These are phyloP conservation scores for Drosophila mimica DNA, from an alignment of 2,888 invertebrate genomes.

Conservation along the genomic window DNA sequence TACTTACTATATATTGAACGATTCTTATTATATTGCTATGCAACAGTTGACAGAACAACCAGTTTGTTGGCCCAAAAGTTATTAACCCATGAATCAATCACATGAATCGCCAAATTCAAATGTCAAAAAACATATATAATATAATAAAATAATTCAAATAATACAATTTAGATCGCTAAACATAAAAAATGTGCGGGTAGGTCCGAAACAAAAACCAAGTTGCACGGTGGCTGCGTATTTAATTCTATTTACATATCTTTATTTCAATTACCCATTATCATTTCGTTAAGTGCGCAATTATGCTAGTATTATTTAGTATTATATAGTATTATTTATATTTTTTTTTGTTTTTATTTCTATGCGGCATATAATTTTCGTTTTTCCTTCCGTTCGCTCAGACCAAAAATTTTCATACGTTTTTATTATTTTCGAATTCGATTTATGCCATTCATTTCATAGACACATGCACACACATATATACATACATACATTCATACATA, in stretches of 20 bases:
- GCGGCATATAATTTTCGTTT: constrained; percentile 46
- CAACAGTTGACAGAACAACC: constrained; percentile 80
- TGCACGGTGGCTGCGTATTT: constrained; percentile 83
- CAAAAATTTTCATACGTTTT: constrained; percentile 62
- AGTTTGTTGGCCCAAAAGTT: constrained; percentile 58
- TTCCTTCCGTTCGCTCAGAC: constrained; percentile 47
- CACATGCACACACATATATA: constrained; percentile 33
- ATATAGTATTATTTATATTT: constrained; percentile 21
- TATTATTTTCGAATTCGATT: constrained; percentile 74
- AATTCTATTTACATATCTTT: constrained; percentile 18
- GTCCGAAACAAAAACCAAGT: constrained; percentile 66
- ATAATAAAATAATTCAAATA: constrained; percentile 32
- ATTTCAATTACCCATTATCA: constrained; percentile 35
- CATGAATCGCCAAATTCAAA: constrained; percentile 15
- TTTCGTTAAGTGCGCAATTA: constrained; percentile 51
- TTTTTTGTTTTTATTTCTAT: constrained; percentile 40
- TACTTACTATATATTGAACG: constrained; percentile 45
- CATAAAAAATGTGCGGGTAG: constrained; percentile 62
- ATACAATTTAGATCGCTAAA: constrained; percentile 22
- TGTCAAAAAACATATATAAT: constrained; percentile 19
- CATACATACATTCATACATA: constrained; percentile 19
- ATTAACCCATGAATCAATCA: constrained; percentile 66
- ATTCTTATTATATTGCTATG: constrained; percentile 60
- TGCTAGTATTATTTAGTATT: constrained; percentile 14
- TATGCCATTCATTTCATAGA: constrained; percentile 52